Evolutionary conservation across 2,797 vertebrate species (phyloP).

Genomic region (Enteromius radiatus): DNA sequence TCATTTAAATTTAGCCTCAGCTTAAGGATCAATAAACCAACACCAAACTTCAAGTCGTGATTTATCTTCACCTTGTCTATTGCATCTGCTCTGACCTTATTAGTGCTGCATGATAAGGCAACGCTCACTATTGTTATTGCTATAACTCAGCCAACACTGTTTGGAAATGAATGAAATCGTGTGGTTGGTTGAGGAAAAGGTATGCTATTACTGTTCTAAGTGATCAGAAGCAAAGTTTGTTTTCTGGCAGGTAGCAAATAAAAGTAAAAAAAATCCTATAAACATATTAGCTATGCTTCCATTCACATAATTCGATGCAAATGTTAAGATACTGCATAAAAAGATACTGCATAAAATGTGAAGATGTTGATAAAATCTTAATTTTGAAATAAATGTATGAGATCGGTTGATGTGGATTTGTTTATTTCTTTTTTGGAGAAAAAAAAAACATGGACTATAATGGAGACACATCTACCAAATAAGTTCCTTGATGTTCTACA

Average conservation of each 20-base stretch:
- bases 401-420: neutral
- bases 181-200: neutral
- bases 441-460: neutral
- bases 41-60: slow-evolving; percentile 18
- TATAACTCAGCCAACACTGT: neutral
- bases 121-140: slow-evolving; percentile 8
- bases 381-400: neutral
- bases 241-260: neutral
- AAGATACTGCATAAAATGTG: neutral
- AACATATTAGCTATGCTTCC: neutral
- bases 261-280: neutral
- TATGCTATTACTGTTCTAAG: neutral
- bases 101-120: slow-evolving; percentile 28
- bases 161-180: slow-evolving; percentile 10
- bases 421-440: neutral
- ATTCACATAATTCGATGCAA: neutral
- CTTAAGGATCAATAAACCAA: slow-evolving; percentile 34
- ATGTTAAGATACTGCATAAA: neutral
- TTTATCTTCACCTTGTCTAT: slow-evolving; percentile 40
- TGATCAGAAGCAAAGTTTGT: too few species aligned
- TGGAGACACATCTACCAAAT: neutral
- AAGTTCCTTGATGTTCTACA: neutral
- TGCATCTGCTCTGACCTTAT: slow-evolving; percentile 31
- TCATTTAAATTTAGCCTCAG: slow-evolving; percentile 31
- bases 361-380: neutral